These are phyloP conservation scores for Spilogale gracilis DNA, from an alignment of 2,113 vertebrate genomes.

Conservation along the genomic window DNA sequence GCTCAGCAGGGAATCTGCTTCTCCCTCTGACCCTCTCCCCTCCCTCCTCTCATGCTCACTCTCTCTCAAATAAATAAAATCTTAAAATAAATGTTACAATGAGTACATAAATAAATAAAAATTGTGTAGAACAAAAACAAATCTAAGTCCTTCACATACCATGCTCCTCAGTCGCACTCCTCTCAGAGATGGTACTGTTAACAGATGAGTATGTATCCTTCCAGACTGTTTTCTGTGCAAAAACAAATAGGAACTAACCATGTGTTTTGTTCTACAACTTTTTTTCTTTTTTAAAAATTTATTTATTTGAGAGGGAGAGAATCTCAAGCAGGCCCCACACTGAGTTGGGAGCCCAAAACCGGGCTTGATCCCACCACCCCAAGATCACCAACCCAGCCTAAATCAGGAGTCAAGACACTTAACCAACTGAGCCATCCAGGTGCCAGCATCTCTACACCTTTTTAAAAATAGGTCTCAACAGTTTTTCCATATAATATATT, in stretches of 20 bases:
- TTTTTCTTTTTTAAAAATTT: not conserved
- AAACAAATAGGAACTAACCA: not conserved
- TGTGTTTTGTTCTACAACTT: constrained; percentile 11
- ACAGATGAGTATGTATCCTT: not conserved
- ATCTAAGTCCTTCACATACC: not conserved
- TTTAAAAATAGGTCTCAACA: not conserved
- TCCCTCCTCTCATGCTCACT: too few relatives aligned
- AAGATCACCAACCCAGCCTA: too few relatives aligned
- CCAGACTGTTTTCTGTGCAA: not conserved
- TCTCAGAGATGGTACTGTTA: constrained; percentile 10
- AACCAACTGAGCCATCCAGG: too few relatives aligned
- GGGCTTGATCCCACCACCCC: not conserved
- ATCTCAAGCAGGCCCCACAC: not conserved
- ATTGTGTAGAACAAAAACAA: not conserved
- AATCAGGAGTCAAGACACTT: too few relatives aligned
- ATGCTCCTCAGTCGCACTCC: not conserved
- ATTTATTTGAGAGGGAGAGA: not conserved
- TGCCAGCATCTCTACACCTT: too few relatives aligned
- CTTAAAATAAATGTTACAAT: not conserved
- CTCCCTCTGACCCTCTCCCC: too few relatives aligned
- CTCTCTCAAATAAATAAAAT: too few relatives aligned
- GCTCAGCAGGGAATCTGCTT: too few relatives aligned
- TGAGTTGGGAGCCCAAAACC: not conserved
- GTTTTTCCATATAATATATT: not conserved
- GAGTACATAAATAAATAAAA: not conserved